Evolutionary conservation across 30 jellyfish, hydroid and myxozoan genomes (phyloP).

Genomic region (Aurelia aurita): DNA sequence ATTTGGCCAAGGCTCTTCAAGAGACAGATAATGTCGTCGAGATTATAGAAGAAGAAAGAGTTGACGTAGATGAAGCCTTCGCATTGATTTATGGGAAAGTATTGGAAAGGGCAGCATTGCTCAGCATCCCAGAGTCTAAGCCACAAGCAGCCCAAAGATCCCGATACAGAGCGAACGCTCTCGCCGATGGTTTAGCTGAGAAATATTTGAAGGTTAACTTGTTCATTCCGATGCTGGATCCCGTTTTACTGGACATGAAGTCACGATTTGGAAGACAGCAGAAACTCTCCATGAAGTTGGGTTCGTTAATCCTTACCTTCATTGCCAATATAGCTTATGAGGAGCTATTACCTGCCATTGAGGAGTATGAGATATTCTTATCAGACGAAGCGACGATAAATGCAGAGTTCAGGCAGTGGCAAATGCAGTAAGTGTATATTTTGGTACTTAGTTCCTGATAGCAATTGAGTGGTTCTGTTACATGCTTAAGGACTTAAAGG

Average conservation of each 20-base stretch:
- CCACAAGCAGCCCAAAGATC: constrained; percentile 2
- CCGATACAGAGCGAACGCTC: neutral
- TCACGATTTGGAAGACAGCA: no score
- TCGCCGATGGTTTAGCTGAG: constrained; percentile 7
- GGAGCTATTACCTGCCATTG: constrained; percentile 2
- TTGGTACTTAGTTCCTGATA: no score
- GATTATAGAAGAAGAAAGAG: neutral
- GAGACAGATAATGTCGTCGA: neutral
- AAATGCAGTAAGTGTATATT: no score
- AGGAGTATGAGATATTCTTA: neutral
- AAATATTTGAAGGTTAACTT: neutral
- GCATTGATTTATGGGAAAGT: neutral
- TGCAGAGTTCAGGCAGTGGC: no score
- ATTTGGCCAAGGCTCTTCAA: neutral
- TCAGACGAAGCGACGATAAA: neutral
- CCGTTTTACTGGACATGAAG: no score
- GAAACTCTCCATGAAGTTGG: no score
- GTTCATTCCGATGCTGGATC: no score
- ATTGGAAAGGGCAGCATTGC: constrained; percentile 9
- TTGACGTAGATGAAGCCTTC: neutral
- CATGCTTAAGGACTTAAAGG: no score
- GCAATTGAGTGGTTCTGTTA: no score
- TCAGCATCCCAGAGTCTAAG: neutral
- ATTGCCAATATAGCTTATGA: neutral
- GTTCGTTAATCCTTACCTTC: no score